These are phyloP conservation scores for Siniperca scherzeri DNA, from an alignment of 2,797 vertebrate species.

Conservation along the genomic window DNA sequence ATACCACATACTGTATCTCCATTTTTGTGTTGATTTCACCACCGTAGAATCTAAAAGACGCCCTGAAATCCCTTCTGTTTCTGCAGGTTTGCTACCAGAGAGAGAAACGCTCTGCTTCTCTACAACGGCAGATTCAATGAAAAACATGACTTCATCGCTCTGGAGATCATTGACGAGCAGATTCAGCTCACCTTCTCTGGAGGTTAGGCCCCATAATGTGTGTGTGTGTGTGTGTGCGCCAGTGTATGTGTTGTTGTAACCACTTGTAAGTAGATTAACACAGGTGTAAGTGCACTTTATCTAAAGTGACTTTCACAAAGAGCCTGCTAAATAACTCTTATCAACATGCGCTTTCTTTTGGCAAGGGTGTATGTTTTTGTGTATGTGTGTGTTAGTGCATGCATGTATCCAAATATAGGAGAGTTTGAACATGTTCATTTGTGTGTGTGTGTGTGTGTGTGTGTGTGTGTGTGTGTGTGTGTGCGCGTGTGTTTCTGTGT, in stretches of 20 bases:
- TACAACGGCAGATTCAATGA: constrained; percentile 99
- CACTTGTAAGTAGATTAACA: constrained; percentile 24
- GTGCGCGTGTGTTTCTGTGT: constrained; percentile 7
- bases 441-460: too few relatives aligned
- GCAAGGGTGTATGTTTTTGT: neutral
- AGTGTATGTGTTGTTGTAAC: neutral
- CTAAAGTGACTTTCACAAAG: constrained; percentile 53
- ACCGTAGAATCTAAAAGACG: neutral
- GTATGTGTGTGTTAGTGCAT: neutral
- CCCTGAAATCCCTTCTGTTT: neutral
- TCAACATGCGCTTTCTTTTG: constrained; percentile 27
- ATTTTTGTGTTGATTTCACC: neutral
- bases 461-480: neutral
- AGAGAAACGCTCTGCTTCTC: constrained; percentile 93
- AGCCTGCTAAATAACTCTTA: constrained; percentile 35
- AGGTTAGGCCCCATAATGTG: constrained; percentile 80
- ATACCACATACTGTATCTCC: neutral
- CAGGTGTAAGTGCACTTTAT: constrained; percentile 39
- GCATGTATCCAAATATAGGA: constrained; percentile 4
- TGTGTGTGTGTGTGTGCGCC: constrained; percentile 3
- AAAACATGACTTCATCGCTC: constrained; percentile 97
- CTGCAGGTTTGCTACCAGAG: constrained; percentile 93
- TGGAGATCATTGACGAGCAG: constrained; percentile 96
- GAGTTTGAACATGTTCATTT: constrained; percentile 18
- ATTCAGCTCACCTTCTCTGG: constrained; percentile 97